These are phyloP conservation scores for Branchipolynoe longqiensis DNA, from an alignment of 2,888 invertebrate genomes.

Conservation along the genomic window DNA sequence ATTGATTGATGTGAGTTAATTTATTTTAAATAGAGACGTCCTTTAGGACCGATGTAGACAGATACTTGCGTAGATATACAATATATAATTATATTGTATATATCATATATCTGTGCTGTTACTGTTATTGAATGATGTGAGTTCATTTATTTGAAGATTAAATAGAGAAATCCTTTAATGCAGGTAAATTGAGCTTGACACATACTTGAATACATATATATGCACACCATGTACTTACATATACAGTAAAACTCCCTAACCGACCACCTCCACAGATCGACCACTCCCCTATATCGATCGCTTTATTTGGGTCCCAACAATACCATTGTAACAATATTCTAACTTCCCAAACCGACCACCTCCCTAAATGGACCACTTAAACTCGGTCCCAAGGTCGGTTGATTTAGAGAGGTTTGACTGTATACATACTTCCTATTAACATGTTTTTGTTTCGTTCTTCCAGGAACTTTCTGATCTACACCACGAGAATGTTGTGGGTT, in stretches of 20 bases:
- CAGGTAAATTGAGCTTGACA: not conserved
- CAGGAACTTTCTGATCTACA: constrained; percentile 97
- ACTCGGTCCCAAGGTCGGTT: too few species aligned
- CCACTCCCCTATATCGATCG: too few species aligned
- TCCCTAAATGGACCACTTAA: too few species aligned
- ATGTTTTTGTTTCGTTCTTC: constrained; percentile 75
- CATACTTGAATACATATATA: not conserved
- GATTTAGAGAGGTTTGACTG: too few species aligned
- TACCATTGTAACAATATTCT: too few species aligned
- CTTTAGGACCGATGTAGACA: not conserved
- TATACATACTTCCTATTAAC: too few species aligned
- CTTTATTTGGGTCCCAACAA: too few species aligned
- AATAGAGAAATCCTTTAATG: not conserved
- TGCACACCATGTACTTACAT: too few species aligned
- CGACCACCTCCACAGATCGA: too few species aligned
- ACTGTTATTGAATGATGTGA: not conserved
- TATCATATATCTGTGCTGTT: not conserved
- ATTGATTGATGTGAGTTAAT: not conserved
- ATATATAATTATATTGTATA: not conserved
- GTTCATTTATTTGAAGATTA: not conserved
- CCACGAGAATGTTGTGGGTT: constrained; percentile 98
- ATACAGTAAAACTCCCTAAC: too few species aligned
- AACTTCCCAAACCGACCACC: too few species aligned
- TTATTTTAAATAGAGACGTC: not conserved
- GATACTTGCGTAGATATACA: not conserved